Base-by-base conservation (phyloP, 1,140 invertebrate species). In the Glossosoma conforme region DNA sequence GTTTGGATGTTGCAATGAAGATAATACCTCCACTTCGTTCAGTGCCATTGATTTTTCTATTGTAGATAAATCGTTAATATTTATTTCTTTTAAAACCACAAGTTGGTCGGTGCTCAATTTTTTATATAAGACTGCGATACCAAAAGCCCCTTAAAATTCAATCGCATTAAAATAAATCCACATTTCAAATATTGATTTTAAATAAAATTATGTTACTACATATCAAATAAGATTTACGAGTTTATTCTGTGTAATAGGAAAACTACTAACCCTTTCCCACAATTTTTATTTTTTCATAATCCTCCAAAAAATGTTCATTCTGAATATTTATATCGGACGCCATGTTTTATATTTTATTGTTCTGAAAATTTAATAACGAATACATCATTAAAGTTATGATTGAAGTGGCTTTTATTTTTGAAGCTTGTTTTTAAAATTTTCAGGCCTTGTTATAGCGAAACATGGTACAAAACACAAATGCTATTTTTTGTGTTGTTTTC, bases 61-160 rank as follows among this genome's bases (percentile, higher is more conserved):
- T 2, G 78, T 77, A 24, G 77, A 80, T n/a, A 89, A 62, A 57
- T 88, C 84, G 59, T 77, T 75, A 69, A 87, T 77, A 65, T 86
- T 85, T 18, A 89, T 86, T 64, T 89, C 84, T 62, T 89, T 89
- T 3, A 89, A 76, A 4, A 89, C 85, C 1, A 89, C 83, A 38
- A 85, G 61, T 38, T 76, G 76, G 30, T 80, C 77, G 62, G 86
- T 83, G 38, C 76, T 70, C 52, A 80, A 77, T 36, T 83, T 78
- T 22, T 77, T 71, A 63, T 87, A 89, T 9, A 89, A 64, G 5
- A 85, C 77, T 17, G 87, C 86, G 11, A 81, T 81, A 13, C 86
- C 87, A 67, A 89, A 89, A 1, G 86, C 85, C 11, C 86, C 82
- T 82, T 45, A 40, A 54, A 42, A 17, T 18, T 2, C 15, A 41